Conservation (phyloP, 2,113 vertebrate genomes). For the Microtus oregoni region DNA sequence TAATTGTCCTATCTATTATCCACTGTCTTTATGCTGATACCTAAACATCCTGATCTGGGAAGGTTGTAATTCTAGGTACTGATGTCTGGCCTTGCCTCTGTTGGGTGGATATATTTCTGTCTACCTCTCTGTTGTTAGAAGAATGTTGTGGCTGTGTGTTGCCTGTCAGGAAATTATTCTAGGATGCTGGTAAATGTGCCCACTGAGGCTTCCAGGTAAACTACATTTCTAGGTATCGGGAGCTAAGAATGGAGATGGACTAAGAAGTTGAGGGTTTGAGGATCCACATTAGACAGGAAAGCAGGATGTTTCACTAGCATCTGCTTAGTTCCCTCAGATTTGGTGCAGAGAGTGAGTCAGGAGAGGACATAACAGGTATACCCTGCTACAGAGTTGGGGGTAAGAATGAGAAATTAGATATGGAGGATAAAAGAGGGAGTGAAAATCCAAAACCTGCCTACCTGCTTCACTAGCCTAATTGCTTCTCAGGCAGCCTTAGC, state of each 20-base stretch:
- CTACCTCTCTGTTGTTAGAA: background rate
- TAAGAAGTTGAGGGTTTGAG: too few relatives aligned
- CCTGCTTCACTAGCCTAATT: background rate
- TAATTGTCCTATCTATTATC: background rate
- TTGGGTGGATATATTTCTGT: background rate
- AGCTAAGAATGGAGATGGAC: background rate
- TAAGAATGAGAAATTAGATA: background rate
- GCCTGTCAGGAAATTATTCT: background rate
- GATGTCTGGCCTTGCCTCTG: background rate
- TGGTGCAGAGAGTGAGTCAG: background rate
- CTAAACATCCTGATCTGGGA: background rate
- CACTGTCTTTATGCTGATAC: background rate
- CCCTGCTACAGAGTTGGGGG: background rate
- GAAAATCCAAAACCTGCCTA: background rate
- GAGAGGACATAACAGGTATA: background rate
- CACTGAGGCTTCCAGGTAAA: background rate
- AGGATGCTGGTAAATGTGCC: background rate
- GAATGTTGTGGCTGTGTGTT: background rate
- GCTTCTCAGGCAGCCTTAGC: background rate
- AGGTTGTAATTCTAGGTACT: background rate
- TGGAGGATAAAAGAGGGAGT: background rate
- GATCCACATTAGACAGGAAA: background rate
- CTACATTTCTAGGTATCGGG: too few relatives aligned
- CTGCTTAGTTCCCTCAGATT: background rate
- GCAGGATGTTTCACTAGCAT: background rate